phyloP scores from a whole-genome alignment of 2,888 invertebrate species.

The Lottia gigantea region DNA sequence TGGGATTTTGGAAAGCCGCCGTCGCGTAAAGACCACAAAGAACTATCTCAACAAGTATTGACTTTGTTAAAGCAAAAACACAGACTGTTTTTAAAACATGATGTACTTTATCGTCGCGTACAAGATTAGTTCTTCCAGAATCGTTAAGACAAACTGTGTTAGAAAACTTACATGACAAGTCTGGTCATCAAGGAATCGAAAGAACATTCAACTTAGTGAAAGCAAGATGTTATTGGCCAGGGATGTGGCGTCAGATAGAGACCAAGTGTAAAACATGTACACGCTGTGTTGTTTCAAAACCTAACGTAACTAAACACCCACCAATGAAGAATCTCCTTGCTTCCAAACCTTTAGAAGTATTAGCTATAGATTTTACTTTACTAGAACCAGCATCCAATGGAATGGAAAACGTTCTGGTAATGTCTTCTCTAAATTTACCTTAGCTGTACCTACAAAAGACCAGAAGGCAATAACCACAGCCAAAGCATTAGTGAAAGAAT shows the following conservation, averaged over 20 bases:
- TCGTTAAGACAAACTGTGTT: conserved; percentile 15
- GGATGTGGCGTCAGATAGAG: conserved; percentile 32
- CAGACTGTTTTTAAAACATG: conserved; percentile 12
- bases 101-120: conserved; percentile 21
- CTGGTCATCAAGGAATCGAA: conserved; percentile 34
- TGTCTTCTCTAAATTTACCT: conserved; percentile 30
- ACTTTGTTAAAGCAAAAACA: conserved; percentile 11
- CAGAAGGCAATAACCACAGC: conserved; percentile 28
- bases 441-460: conserved; percentile 30
- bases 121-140: conserved; percentile 20
- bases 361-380: conserved; percentile 40
- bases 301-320: not conserved
- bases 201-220: conserved; percentile 26
- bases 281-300: conserved; percentile 31
- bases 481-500: not conserved
- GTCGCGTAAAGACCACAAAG: not conserved
- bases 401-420: conserved; percentile 37
- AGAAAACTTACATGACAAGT: conserved; percentile 25
- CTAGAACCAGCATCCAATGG: conserved; percentile 32
- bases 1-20: not conserved
- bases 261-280: conserved; percentile 31
- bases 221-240: conserved; percentile 38
- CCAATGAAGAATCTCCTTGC: conserved; percentile 29
- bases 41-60: not conserved
- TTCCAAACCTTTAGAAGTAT: conserved; percentile 30